Conservation (phyloP, 2,888 invertebrate genomes). For the Cheilosia variabilis region DNA sequence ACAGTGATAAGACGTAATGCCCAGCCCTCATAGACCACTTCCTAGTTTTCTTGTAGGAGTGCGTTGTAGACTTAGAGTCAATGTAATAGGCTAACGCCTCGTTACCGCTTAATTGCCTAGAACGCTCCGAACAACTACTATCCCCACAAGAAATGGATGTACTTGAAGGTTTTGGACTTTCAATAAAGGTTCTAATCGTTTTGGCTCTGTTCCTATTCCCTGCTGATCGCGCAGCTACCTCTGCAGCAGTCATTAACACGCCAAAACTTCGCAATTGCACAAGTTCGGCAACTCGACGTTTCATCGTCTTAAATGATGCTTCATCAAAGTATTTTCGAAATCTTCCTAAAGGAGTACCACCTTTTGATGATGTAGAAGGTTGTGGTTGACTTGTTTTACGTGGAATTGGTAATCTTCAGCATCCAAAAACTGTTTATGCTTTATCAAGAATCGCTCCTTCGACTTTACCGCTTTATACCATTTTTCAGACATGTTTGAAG, state of each 20-base stretch:
- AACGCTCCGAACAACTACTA: slow-evolving; percentile 2
- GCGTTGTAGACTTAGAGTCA: neutral
- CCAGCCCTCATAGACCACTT: neutral
- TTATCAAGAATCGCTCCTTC: slow-evolving; percentile 4
- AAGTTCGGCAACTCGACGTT: slow-evolving; percentile 1
- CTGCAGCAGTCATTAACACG: slow-evolving; percentile 11
- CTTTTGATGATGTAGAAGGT: slow-evolving; percentile 4
- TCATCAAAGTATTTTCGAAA: neutral
- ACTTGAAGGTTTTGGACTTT: slow-evolving; percentile 1
- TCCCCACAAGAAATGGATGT: neutral
- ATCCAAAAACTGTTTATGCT: neutral
- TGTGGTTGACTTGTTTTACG: neutral
- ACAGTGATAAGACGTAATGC: neutral
- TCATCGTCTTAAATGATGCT: neutral
- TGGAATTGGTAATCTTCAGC: neutral
- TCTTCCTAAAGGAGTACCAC: neutral
- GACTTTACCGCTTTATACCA: neutral
- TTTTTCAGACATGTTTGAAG: neutral
- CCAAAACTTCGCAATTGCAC: slow-evolving; percentile 3
- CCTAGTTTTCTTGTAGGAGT: neutral
- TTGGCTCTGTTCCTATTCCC: neutral
- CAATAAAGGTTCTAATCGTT: neutral
- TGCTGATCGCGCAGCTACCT: neutral
- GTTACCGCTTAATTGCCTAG: neutral
- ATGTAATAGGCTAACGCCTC: slow-evolving; percentile 1